Percentiles rank a stretch among this genome's conserved stretches.
These are phyloP conservation scores for Epirrita christyi DNA, from an alignment of 2,888 invertebrate genomes.

Conservation along the genomic window DNA sequence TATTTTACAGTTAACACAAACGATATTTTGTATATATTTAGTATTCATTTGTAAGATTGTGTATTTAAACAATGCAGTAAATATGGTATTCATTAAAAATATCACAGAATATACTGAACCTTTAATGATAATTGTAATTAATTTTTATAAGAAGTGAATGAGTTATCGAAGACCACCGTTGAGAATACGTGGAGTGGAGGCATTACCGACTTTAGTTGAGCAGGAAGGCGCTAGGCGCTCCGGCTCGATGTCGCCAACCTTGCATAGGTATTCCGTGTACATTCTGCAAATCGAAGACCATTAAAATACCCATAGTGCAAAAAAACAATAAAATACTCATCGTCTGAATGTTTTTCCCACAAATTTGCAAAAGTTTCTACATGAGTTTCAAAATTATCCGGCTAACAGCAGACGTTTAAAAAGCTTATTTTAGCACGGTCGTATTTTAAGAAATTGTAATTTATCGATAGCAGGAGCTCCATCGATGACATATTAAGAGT, in stretches of 20 bases:
- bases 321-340: constrained; percentile 16
- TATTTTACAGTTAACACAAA: background rate
- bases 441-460: constrained; percentile 41
- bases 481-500: constrained; percentile 45
- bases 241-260: constrained; percentile 60
- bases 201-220: constrained; percentile 35
- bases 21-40: no score
- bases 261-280: constrained; percentile 44
- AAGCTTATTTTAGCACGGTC: constrained; percentile 21
- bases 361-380: constrained; percentile 10
- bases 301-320: constrained; percentile 27
- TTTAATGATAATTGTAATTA: no score
- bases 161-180: constrained; percentile 43
- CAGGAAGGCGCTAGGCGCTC: constrained; percentile 52
- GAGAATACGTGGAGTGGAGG: constrained; percentile 43
- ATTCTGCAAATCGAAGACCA: constrained; percentile 51
- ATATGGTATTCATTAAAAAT: no score
- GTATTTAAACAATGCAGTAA: no score
- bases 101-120: no score
- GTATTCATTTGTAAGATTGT: no score
- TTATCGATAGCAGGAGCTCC: constrained; percentile 39
- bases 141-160: constrained; percentile 14
- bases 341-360: constrained; percentile 13
- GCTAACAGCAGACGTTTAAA: constrained; percentile 5
- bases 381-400: constrained; percentile 9